phyloP scores from a whole-genome alignment of 2,113 vertebrate genomes.

The Hippoglossus stenolepis region DNA sequence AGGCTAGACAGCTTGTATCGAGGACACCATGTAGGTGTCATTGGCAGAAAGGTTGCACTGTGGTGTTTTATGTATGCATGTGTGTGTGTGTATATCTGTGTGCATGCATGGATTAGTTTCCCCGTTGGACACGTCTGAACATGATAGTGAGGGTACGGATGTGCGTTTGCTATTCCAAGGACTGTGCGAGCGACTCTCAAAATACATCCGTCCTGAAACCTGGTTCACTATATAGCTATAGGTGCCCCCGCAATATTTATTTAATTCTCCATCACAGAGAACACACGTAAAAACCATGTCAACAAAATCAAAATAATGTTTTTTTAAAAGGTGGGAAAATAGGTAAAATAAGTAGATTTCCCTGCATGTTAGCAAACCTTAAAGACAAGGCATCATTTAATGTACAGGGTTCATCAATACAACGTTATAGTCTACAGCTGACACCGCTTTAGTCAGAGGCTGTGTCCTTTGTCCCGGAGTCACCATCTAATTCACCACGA shows the following conservation, averaged over 20 bases:
- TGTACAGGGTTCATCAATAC: no score
- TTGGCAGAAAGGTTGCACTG: background rate
- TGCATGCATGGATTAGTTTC: background rate
- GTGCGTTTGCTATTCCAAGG: conserved; percentile 42
- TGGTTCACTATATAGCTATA: conserved; percentile 6
- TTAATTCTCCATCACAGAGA: background rate
- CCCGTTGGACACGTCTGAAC: conserved; percentile 3
- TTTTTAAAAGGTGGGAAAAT: no score
- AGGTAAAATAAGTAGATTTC: background rate
- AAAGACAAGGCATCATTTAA: background rate
- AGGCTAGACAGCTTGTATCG: conserved; percentile 6
- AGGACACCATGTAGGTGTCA: conserved; percentile 13
- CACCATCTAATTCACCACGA: conserved; percentile 2
- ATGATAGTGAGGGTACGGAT: conserved; percentile 15
- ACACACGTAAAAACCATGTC: background rate
- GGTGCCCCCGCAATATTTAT: background rate
- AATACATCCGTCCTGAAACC: conserved; percentile 48
- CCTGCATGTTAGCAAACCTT: background rate
- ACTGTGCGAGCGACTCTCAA: conserved; percentile 21
- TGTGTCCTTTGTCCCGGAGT: background rate
- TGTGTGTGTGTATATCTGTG: background rate
- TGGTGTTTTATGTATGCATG: background rate
- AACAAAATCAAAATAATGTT: background rate
- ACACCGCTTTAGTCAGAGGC: background rate
- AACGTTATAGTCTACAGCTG: background rate